phyloP scores from a whole-genome alignment of 2,797 vertebrate species.

The Harpagifer antarcticus region DNA sequence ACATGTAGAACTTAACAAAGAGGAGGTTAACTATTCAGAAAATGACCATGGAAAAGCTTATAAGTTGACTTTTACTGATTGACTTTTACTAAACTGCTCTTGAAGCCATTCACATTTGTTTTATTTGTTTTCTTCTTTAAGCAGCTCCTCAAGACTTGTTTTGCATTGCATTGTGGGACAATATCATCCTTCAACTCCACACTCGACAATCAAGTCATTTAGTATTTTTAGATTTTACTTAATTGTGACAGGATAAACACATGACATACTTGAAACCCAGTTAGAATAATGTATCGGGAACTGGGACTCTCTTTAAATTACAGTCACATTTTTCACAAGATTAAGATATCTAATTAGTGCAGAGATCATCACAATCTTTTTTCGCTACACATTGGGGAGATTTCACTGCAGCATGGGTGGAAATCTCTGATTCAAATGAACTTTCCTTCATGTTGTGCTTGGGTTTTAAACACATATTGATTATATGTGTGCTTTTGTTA shows the following conservation, averaged over 20 bases:
- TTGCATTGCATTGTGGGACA: slow-evolving; percentile 2
- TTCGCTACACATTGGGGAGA: not conserved
- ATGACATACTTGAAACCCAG: not conserved
- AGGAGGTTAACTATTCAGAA: not conserved
- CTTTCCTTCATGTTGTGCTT: not conserved
- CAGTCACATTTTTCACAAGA: slow-evolving; percentile 21
- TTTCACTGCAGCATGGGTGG: not conserved
- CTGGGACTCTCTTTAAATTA: slow-evolving; percentile 29
- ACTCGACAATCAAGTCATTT: slow-evolving; percentile 16
- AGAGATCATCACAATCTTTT: slow-evolving; percentile 23
- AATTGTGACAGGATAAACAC: slow-evolving; percentile 18
- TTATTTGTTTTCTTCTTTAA: slow-evolving; percentile 2
- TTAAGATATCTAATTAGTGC: slow-evolving; percentile 28
- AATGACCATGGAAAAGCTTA: not conserved
- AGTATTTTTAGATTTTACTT: slow-evolving; percentile 13
- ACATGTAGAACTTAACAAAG: not conserved
- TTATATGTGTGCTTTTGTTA: slow-evolving; percentile 10
- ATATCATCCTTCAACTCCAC: slow-evolving; percentile 18
- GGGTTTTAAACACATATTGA: slow-evolving; percentile 11
- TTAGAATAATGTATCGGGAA: slow-evolving; percentile 19
- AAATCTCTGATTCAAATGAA: slow-evolving; percentile 11
- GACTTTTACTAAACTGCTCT: not conserved
- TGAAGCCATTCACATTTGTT: not conserved
- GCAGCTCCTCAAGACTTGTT: slow-evolving; percentile 10
- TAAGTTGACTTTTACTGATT: not conserved